Conservation (phyloP, 1,140 invertebrate genomes). For the Drosophila trapezifrons region DNA sequence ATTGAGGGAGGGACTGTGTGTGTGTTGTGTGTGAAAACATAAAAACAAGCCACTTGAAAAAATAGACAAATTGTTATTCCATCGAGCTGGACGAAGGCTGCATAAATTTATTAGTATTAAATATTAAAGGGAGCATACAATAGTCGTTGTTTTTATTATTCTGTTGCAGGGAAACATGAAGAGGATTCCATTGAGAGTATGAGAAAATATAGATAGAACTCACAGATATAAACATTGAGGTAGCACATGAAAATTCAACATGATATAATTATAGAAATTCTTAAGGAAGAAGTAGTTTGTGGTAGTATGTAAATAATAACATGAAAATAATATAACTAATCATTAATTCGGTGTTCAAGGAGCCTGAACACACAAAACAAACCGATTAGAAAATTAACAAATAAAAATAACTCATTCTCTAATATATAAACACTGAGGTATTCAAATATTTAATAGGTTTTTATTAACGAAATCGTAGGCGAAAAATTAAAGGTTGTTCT, state of each 20-base stretch:
- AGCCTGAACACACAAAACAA: not conserved
- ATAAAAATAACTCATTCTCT: not conserved
- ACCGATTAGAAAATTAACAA: constrained; percentile 5
- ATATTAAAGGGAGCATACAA: not conserved
- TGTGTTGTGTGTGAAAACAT: not conserved
- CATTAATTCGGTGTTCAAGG: constrained; percentile 7
- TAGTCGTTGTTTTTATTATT: not conserved
- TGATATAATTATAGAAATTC: not conserved
- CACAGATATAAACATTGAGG: constrained; percentile 24
- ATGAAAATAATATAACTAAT: not conserved
- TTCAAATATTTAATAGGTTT: constrained; percentile 4
- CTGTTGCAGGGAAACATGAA: not conserved
- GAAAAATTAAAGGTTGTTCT: too few species aligned
- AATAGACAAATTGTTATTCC: constrained; percentile 15
- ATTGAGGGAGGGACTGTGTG: constrained; percentile 19
- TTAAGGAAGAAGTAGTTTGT: not conserved
- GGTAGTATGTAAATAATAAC: not conserved
- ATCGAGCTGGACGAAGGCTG: not conserved
- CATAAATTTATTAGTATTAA: not conserved
- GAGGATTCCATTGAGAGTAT: not conserved
- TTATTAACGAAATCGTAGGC: not conserved
- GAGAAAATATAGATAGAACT: not conserved
- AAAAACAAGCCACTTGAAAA: constrained; percentile 19
- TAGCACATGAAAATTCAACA: not conserved
- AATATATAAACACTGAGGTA: constrained; percentile 5